Percentiles rank a stretch among this genome's conserved stretches.
phyloP scores from a whole-genome alignment of 2,113 vertebrate species.

The Ia io region DNA sequence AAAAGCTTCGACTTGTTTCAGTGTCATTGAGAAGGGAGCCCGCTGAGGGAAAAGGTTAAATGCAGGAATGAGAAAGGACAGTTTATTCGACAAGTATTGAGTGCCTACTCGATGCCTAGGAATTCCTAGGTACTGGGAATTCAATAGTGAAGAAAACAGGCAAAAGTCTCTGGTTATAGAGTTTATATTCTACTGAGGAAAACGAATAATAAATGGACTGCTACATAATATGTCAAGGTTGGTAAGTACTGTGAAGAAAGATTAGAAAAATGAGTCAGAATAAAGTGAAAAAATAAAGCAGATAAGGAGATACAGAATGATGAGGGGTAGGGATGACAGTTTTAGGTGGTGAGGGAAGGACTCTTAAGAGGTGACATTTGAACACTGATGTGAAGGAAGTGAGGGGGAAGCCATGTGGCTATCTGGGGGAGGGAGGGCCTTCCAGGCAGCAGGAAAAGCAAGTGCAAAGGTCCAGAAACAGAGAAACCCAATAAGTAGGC shows the following conservation, averaged over 20 bases:
- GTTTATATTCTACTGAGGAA: not conserved
- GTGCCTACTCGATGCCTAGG: not conserved
- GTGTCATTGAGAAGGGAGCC: conserved; percentile 5
- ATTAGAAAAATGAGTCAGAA: not conserved
- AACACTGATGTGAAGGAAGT: not conserved
- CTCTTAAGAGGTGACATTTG: not conserved
- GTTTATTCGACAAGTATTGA: not conserved
- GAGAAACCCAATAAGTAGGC: not conserved
- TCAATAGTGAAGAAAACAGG: not conserved
- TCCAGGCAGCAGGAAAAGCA: not conserved
- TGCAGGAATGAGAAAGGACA: conserved; percentile 1
- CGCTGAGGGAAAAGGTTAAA: not conserved
- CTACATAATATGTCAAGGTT: not conserved
- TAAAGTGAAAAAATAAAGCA: not conserved
- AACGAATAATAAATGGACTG: not conserved
- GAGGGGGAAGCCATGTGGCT: not conserved
- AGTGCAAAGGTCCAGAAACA: not conserved
- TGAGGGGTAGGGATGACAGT: not conserved
- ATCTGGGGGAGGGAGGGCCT: not conserved
- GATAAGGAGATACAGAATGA: not conserved
- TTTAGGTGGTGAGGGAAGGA: not conserved
- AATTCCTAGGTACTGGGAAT: not conserved
- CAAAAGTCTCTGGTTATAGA: not conserved
- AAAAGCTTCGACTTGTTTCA: conserved; percentile 16
- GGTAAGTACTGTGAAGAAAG: not conserved